Base-by-base conservation (phyloP, 2,113 vertebrate genomes). In the Budorcas taxicolor region DNA sequence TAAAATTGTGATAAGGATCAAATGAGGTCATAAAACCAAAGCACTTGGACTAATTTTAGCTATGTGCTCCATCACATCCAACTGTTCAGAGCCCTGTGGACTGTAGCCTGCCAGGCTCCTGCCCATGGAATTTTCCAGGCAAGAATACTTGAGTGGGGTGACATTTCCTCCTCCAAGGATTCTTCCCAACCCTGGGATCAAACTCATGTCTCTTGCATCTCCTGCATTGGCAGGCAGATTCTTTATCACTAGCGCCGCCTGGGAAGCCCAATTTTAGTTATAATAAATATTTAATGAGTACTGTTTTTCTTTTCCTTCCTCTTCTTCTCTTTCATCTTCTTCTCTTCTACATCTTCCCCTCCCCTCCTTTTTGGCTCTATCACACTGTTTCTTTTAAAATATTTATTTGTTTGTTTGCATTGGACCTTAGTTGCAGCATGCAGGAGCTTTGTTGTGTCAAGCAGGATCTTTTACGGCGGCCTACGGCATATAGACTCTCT, bases 21-120 rank as follows among this genome's bases (percentile, higher is more conserved):
- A 85, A 71, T 91, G 14, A 89, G 31, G 57, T 64, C 55, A 67
- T 90, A 47, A 95, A 84, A 60, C 16, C n/a, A 95, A 90, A 90
- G 36, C 5, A 86, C 45, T 45, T 67, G 57, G 4, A 90, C 78
- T 71, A 50, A 74, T 80, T 78, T 47, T 76, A 76, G 36, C 23
- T 27, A 27, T 76, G 36, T 43, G 71, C 36, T 76, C 71, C 36
- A 43, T 76, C 23, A 13, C 23, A 76, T 76, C 71, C 71, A 76
- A 43, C 36, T 76, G 23, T 43, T 43, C 67, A 40, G 67, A 71
- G 67, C 19, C n/a, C n/a, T 43, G 71, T 27, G 36, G 71, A 27
- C 67, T 27, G 12, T 43, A 27, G 71, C 71, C 71, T 43, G 71
- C 36, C 12, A 74, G 36, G 36, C 11, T 43, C 21, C 21, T 74